Evolutionary conservation across 2,113 vertebrate genomes (phyloP).

Genomic region (Eulemur rufifrons): DNA sequence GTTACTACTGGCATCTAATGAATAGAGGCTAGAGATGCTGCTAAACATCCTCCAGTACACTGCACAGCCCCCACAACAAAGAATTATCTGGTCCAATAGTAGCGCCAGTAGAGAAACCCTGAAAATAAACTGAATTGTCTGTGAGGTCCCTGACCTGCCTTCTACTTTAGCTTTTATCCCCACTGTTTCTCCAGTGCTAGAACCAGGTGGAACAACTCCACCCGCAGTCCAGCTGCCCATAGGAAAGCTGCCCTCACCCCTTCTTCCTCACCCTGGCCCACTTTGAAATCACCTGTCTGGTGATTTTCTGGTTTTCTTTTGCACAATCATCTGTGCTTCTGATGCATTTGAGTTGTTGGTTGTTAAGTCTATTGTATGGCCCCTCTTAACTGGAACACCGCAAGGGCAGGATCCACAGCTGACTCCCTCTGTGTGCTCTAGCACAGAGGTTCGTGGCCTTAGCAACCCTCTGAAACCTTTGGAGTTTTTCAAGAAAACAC

Average conservation of each 20-base stretch:
- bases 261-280: background rate
- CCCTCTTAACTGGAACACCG: background rate
- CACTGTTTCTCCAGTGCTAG: no score
- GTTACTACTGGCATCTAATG: background rate
- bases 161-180: background rate
- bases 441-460: background rate
- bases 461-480: background rate
- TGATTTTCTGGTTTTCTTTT: background rate
- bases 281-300: background rate
- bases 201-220: background rate
- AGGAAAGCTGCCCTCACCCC: background rate
- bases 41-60: background rate
- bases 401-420: rapidly evolving
- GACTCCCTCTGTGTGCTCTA: background rate
- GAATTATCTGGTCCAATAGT: background rate
- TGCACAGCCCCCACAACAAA: background rate
- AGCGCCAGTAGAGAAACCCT: background rate
- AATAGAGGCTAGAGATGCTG: background rate
- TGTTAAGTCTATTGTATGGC: background rate
- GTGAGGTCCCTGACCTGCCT: background rate
- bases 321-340: background rate
- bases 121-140: background rate
- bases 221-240: background rate
- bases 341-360: background rate
- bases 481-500: background rate